Evolutionary conservation across 2,888 invertebrate species (phyloP).

Genomic region (Aethes cnicana): DNA sequence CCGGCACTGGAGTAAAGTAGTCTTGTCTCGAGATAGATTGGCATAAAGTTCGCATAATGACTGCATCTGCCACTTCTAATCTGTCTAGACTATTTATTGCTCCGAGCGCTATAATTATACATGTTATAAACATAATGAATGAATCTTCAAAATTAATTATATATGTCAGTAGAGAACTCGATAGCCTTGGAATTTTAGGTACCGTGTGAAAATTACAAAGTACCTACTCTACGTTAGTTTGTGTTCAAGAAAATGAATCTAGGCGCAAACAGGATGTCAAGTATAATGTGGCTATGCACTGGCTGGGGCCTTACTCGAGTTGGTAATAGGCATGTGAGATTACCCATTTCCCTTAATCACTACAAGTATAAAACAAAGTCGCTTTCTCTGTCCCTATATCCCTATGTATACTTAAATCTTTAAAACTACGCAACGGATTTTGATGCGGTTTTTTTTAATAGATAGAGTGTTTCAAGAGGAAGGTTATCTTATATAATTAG

Average conservation of each 20-base stretch:
- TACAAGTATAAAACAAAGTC: no score
- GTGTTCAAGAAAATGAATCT: neutral
- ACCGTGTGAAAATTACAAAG: neutral
- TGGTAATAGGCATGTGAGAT: no score
- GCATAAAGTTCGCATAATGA: slow-evolving; percentile 3
- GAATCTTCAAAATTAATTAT: neutral
- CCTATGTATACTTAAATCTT: no score
- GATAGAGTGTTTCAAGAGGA: no score
- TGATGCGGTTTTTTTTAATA: no score
- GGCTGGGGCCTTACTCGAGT: no score
- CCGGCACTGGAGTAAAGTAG: no score
- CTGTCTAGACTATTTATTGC: slow-evolving; percentile 16
- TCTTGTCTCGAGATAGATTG: no score
- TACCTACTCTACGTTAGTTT: neutral
- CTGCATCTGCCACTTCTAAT: slow-evolving; percentile 10
- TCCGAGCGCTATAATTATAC: slow-evolving; percentile 10
- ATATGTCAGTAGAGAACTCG: neutral
- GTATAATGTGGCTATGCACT: neutral
- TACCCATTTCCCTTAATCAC: no score
- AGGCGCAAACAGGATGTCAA: neutral
- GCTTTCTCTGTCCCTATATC: no score
- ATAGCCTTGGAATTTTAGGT: slow-evolving; percentile 1
- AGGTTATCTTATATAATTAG: no score
- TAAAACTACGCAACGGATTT: no score
- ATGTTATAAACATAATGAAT: neutral